Evolutionary conservation across 1,140 invertebrate genomes (phyloP), one percentile per base, ranked within the genome.

Genomic region (Zaprionus africanus): DNA sequence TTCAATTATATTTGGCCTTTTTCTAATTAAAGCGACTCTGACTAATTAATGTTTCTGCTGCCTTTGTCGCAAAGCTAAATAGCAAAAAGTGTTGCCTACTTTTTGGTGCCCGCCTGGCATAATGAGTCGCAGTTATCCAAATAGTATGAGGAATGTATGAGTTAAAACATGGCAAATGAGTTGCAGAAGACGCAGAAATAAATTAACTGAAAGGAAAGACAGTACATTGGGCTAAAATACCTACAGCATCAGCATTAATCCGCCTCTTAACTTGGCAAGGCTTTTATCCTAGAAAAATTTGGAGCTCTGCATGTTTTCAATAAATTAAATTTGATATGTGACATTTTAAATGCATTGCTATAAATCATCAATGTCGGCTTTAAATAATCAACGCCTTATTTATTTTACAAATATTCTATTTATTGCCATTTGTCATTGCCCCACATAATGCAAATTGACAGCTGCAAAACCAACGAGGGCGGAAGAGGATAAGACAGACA

Each of bases 1-100:
- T 79, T 77, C 75, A 61, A 79, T 79, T 79, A 76, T 65, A 62
- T 67, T 76, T 51, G 43, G 75, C 57, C 56, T 38, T 51, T 38
- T 62, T 58, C 70, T 58, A 67, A 73, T 77, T 73, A 73, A 71
- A 60, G 60, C 26, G 26, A 73, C 53, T 70, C 51, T 17, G 15
- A 41, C 70, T 72, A 72, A 76, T 72, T 76, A 60, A 66, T 72
- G 60, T 70, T 70, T 46, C 56, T 41, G 51, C 49, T n/a, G 43
- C 38, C 11, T 24, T 5, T 4, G 17, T 46, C 54, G n/a, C 5
- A 46, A 12, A 22, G 13, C n/a, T n/a, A 61, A 67, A 56, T 17
- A 53, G 43, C 56, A 59, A 68, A 56, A 73, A 59, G 46, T 60
- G 57, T 56, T 38, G 65, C 57, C 46, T 62, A 69, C 58, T 67